Base-by-base conservation (phyloP, 2,113 vertebrate genomes). In the Phrynocephalus versicolor region DNA sequence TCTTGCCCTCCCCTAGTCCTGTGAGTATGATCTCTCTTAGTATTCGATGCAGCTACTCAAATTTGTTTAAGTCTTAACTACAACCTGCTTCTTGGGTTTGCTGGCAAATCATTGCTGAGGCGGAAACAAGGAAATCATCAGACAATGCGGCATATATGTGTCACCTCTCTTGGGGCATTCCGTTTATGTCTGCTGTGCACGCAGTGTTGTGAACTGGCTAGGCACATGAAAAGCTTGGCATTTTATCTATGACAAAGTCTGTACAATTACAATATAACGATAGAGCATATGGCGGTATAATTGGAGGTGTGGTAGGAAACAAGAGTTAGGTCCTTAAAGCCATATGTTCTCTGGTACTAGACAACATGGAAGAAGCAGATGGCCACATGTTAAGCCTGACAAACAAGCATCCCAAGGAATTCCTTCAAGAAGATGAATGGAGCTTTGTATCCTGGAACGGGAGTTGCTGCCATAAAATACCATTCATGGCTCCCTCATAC, bases 221-320 rank as follows among this genome's bases (percentile, higher is more conserved):
- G 86, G 85, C 71, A 90, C 87, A 71, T 86, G 90, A 90, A 92
- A 91, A 91, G 70, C 85, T 77, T 88, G 90, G 90, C 93, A 90
- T 88, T 94, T 86, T 93, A 92, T 93, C 92, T 91, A 91, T 60
- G 75, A 82, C 75, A 88, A 90, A 87, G 83, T 90, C 74, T 84
- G 88, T 89, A 87, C 88, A 92, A 91, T 93, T 95, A 91, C 67
- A 72, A 27, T 87, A 87, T 91, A 85, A 89, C 92, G 83, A 85
- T 83, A 87, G 73, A 90, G 81, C 92, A 93, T 94, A 92, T 87
- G 92, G 90, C 74, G 80, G 18, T 71, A 81, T 91, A 93, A 93
- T 92, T 92, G 93, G 89, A 94, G 92, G 92, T 93, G 90, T 94
- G 93, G 93, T 88, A 92, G 88, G 85, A 92, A 91, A 93, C 88